phyloP scores from a whole-genome alignment of 2,888 invertebrate species.

The Athalia rosae region DNA sequence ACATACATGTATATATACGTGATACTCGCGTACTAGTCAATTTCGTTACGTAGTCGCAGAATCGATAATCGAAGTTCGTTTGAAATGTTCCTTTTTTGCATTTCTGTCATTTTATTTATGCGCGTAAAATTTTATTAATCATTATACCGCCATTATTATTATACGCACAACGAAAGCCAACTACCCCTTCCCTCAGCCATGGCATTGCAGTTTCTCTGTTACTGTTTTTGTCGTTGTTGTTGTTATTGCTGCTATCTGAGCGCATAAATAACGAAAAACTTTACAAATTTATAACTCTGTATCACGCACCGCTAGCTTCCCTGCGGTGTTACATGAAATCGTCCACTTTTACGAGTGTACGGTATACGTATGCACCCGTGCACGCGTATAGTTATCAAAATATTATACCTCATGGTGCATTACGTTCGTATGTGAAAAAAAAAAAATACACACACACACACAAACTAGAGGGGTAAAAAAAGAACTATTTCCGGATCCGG shows the following conservation, averaged over 20 bases:
- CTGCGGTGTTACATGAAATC: background rate
- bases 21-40: background rate
- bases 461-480: constrained; percentile 6
- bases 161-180: too few species aligned
- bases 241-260: constrained; percentile 15
- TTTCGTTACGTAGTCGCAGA: background rate
- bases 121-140: background rate
- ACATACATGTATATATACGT: background rate
- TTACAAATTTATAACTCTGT: constrained; percentile 40
- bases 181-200: too few species aligned
- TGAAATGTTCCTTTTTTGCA: background rate
- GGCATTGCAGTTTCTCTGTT: background rate
- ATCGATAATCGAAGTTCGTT: background rate
- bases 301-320: constrained; percentile 30
- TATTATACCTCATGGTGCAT: background rate
- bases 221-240: too few species aligned
- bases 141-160: too few species aligned
- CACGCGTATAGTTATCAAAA: background rate
- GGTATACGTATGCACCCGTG: background rate
- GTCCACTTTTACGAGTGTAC: background rate
- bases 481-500: background rate
- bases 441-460: too few species aligned
- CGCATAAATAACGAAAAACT: constrained; percentile 42
- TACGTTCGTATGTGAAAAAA: constrained; percentile 6
- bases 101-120: background rate